These are phyloP conservation scores for Amazona ochrocephala DNA, from an alignment of 2,797 vertebrate species.

Conservation along the genomic window DNA sequence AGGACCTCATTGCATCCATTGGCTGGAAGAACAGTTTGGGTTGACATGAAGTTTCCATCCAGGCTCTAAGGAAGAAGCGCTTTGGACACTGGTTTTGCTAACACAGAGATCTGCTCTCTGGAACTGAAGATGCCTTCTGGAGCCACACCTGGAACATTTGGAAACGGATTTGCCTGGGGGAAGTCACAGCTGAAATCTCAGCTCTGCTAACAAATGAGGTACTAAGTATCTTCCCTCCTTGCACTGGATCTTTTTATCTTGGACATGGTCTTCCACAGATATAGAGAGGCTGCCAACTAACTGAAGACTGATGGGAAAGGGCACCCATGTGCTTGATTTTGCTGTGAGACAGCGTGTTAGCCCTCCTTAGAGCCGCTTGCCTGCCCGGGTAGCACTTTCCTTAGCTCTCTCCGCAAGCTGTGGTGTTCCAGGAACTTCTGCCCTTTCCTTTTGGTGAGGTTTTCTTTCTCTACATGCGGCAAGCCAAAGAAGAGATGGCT, in stretches of 20 bases:
- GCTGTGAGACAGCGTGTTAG: background rate
- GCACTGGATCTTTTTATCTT: background rate
- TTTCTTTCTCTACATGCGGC: slow-evolving; percentile 3
- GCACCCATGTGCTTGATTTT: background rate
- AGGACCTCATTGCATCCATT: background rate
- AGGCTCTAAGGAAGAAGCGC: slow-evolving; percentile 3
- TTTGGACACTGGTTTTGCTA: slow-evolving; percentile 35
- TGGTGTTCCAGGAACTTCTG: background rate
- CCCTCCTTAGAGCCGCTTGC: background rate
- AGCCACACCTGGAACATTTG: slow-evolving; percentile 56
- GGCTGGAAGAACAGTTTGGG: background rate
- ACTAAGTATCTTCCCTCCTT: background rate
- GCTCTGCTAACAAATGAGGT: background rate
- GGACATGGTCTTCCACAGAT: background rate
- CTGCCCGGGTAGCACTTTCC: background rate
- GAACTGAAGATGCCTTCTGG: slow-evolving; percentile 58
- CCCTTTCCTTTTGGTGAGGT: slow-evolving; percentile 5
- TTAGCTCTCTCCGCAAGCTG: background rate
- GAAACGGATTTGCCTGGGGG: slow-evolving; percentile 42
- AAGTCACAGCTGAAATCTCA: background rate
- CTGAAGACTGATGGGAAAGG: background rate
- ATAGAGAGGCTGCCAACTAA: background rate
- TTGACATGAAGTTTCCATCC: slow-evolving; percentile 47
- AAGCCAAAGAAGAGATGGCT: slow-evolving; percentile 1
- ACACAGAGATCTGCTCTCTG: slow-evolving; percentile 34